Percentiles rank a stretch among this genome's conserved stretches.
These are phyloP conservation scores for Hydrocynus forskahlii DNA, from an alignment of 2,797 vertebrate genomes.

Conservation along the genomic window DNA sequence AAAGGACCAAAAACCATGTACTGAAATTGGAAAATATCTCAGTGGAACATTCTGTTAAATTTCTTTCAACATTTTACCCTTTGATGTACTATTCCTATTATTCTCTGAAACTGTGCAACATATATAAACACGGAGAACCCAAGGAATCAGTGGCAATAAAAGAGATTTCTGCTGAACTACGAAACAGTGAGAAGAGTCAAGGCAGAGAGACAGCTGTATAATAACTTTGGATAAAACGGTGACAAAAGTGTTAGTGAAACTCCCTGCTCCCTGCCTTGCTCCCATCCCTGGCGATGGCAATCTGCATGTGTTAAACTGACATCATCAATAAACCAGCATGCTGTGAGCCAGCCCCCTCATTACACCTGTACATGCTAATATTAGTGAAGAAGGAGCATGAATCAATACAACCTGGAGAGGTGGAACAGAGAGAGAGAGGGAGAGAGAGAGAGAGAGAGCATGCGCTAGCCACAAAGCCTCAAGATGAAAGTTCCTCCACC, in stretches of 20 bases:
- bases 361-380: slow-evolving; percentile 62
- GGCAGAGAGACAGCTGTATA: slow-evolving; percentile 11
- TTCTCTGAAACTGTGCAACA: neutral
- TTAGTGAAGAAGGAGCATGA: slow-evolving; percentile 72
- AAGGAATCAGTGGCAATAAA: neutral
- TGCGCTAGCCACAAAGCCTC: slow-evolving; percentile 81
- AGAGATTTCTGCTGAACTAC: slow-evolving; percentile 5
- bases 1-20: neutral
- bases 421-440: slow-evolving; percentile 58
- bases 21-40: neutral
- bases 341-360: slow-evolving; percentile 59
- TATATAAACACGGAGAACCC: neutral
- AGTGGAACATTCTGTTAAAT: neutral
- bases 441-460: slow-evolving; percentile 48
- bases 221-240: slow-evolving; percentile 24
- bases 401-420: slow-evolving; percentile 73
- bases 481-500: slow-evolving; percentile 92
- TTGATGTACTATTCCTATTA: neutral
- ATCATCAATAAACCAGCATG: slow-evolving; percentile 54
- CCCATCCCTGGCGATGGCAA: slow-evolving; percentile 29
- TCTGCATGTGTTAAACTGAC: slow-evolving; percentile 56
- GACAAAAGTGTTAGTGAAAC: slow-evolving; percentile 26
- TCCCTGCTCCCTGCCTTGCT: slow-evolving; percentile 21
- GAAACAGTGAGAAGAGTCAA: slow-evolving; percentile 11
- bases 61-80: neutral